A percentile compares a stretch with the other conserved stretches of the same genome.
phyloP scores from a whole-genome alignment of 1,140 invertebrate genomes.

The Leptopilina clavipes region DNA sequence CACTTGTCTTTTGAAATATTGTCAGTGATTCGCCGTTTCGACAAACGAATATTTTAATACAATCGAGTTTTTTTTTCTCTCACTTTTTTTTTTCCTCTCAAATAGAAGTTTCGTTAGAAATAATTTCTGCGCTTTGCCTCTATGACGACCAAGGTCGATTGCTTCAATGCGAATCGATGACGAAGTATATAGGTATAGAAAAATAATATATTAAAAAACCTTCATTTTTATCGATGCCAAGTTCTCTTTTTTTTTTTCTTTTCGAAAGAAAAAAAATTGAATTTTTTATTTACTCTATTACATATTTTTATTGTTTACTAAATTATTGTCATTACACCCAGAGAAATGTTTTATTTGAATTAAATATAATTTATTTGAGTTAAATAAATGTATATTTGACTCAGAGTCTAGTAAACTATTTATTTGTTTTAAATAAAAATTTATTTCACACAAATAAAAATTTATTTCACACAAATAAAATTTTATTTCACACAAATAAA shows the following conservation, averaged over 20 bases:
- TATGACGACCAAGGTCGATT: constrained; percentile 17
- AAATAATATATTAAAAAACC: constrained; percentile 25
- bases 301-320: too few relatives aligned
- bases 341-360: too few relatives aligned
- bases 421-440: too few relatives aligned
- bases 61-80: constrained; percentile 21
- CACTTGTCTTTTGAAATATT: constrained; percentile 64
- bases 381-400: too few relatives aligned
- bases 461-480: too few relatives aligned
- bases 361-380: too few relatives aligned
- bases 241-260: not conserved
- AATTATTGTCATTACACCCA: too few relatives aligned
- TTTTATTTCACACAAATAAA: too few relatives aligned
- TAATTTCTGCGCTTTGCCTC: constrained; percentile 25
- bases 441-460: too few relatives aligned
- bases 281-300: not conserved
- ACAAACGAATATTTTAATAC: constrained; percentile 50
- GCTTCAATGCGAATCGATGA: constrained; percentile 27
- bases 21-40: constrained; percentile 65
- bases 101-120: constrained; percentile 22
- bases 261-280: not conserved
- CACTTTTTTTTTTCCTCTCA: not conserved
- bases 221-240: constrained; percentile 24
- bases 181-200: not conserved
- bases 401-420: too few relatives aligned